Evolutionary conservation across 2,797 vertebrate genomes (phyloP).

Genomic region (Babyrousa celebensis): DNA sequence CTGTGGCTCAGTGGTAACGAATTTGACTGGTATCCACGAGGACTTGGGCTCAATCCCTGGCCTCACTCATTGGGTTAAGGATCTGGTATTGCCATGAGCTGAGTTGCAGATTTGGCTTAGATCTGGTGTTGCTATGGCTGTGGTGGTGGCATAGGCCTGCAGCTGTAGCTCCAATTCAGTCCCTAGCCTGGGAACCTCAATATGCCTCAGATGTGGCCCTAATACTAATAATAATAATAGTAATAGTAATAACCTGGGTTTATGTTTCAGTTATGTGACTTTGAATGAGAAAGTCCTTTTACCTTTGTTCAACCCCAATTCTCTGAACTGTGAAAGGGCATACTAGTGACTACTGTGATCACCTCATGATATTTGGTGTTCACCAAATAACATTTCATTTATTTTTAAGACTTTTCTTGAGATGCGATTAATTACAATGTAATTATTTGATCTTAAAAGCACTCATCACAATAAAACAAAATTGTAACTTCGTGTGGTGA

Average conservation of each 20-base stretch:
- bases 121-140: too few species aligned
- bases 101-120: too few species aligned
- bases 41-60: too few species aligned
- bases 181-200: too few species aligned
- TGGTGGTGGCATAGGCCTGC: too few species aligned
- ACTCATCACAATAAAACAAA: background rate
- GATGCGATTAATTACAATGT: background rate
- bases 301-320: background rate
- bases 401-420: background rate
- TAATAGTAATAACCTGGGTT: background rate
- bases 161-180: too few species aligned
- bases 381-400: background rate
- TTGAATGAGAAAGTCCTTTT: background rate
- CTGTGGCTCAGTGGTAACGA: too few species aligned
- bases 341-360: background rate
- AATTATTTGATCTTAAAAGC: background rate
- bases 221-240: too few species aligned
- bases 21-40: too few species aligned
- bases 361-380: background rate
- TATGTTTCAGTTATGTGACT: background rate
- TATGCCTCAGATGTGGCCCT: too few species aligned
- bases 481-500: background rate
- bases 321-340: background rate
- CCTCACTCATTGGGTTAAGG: too few species aligned
- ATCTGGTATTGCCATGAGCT: too few species aligned